phyloP scores from a whole-genome alignment of 2,797 vertebrate species.

The Aplochiton taeniatus region DNA sequence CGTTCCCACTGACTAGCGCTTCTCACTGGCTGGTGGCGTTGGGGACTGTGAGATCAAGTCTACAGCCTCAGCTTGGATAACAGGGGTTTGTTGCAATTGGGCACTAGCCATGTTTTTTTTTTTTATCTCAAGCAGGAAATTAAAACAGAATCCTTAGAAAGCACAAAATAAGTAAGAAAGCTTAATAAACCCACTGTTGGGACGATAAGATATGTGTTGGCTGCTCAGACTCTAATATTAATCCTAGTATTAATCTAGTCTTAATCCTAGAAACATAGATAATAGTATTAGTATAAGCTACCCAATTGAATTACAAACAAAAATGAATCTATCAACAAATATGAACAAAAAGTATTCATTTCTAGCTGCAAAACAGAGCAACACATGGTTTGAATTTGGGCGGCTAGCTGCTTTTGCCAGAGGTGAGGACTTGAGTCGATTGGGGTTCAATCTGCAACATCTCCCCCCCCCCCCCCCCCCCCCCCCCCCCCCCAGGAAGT shows the following conservation, averaged over 20 bases:
- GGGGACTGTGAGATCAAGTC: conserved; percentile 51
- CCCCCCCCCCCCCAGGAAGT: conserved; percentile 64
- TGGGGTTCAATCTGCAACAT: conserved; percentile 45
- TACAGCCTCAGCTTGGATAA: conserved; percentile 18
- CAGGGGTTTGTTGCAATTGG: conserved; percentile 70
- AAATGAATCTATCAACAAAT: background rate
- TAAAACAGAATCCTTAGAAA: conserved; percentile 66
- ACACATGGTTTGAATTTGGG: conserved; percentile 58
- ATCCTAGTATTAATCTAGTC: too few species aligned
- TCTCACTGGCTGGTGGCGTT: conserved; percentile 54
- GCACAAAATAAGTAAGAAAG: conserved; percentile 68
- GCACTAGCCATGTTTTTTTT: conserved; percentile 63
- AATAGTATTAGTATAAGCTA: too few species aligned
- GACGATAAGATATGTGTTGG: conserved; percentile 38
- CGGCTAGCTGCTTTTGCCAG: conserved; percentile 17
- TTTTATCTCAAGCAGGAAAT: conserved; percentile 68
- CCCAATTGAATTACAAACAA: background rate
- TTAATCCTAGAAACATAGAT: too few species aligned
- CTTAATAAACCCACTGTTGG: conserved; percentile 52
- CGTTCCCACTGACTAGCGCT: conserved; percentile 53
- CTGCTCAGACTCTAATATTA: conserved; percentile 7
- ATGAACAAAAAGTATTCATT: background rate
- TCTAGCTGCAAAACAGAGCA: background rate
- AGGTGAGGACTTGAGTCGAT: conserved; percentile 34
- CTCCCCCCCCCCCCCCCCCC: background rate